These are phyloP conservation scores for Talpa occidentalis DNA, from an alignment of 2,113 vertebrate species.

Conservation along the genomic window DNA sequence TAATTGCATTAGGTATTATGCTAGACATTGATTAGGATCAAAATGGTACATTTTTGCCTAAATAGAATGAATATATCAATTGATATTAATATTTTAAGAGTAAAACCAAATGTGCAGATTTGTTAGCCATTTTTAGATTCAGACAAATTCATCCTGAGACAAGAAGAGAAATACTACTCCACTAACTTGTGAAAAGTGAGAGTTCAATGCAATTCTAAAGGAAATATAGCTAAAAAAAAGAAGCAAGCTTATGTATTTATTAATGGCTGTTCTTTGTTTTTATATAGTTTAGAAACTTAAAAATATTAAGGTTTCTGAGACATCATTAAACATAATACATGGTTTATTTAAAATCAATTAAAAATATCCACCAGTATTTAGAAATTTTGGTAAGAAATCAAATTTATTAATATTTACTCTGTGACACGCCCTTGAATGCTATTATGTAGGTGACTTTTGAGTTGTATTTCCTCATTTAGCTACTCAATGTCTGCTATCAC, in stretches of 20 bases:
- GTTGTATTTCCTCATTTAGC: neutral
- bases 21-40: constrained; percentile 2
- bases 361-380: neutral
- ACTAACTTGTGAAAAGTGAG: constrained; percentile 11
- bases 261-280: neutral
- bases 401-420: neutral
- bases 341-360: neutral
- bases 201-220: neutral
- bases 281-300: neutral
- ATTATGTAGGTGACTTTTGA: neutral
- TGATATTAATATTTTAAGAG: neutral
- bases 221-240: neutral
- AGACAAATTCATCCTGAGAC: neutral
- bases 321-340: constrained; percentile 1
- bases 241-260: neutral
- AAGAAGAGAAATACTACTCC: neutral
- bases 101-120: neutral
- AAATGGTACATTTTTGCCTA: neutral
- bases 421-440: neutral
- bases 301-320: neutral
- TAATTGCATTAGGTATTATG: neutral
- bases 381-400: neutral
- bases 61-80: constrained; percentile 21
- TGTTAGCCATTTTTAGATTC: neutral
- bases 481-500: neutral